Evolutionary conservation across 2,888 invertebrate species (phyloP), one percentile per base, ranked within the genome.

Genomic region (Byasa hedistus): DNA sequence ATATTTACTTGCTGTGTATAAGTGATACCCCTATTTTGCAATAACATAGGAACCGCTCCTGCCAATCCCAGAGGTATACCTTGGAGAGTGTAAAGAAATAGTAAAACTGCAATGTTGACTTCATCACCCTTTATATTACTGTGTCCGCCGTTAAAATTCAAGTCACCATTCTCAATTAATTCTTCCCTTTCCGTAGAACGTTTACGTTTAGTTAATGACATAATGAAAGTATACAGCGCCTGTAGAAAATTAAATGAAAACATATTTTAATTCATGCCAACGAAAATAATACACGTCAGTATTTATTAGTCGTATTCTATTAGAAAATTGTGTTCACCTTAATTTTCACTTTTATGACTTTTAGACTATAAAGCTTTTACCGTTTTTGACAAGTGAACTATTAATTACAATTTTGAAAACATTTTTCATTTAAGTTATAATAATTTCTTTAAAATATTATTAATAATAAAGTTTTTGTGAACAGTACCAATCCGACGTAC

Each of bases 1-100:
- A 44, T 27, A 66, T 68, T 72, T 80, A 89, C 96, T 93, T 99
- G 99, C 83, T 99, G 97, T 74, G 96, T 96, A 84, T 99, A 99
- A 69, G 96, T 97, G 64, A 98, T 97, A 66, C 97, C 96, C 65
- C 96, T 94, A 84, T 98, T 97, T 82, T 98, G 98, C 65, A 99
- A 92, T 64, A 99, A 93, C 96, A 99, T 97, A 0, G 99, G 99
- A 74, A 99, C 96, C 36, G 98, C 98, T 23, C 97, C 96, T 55
- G 97, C 97, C 36, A 99, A 89, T 1, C 99, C 99, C 3, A 99
- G 89, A 0, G 99, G 99, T 82, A 97, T 96, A 8, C 99, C 99
- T 93, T 98, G 98, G 24, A 99, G 92, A 55, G 99, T 94, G 82
- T 99, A 99, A 5, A 99, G 92, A 83, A 99, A 97, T 72, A 98